A percentile compares a stretch with the other conserved stretches of the same genome.
Evolutionary conservation across 2,113 vertebrate genomes (phyloP).

Genomic region (Panurus biarmicus): DNA sequence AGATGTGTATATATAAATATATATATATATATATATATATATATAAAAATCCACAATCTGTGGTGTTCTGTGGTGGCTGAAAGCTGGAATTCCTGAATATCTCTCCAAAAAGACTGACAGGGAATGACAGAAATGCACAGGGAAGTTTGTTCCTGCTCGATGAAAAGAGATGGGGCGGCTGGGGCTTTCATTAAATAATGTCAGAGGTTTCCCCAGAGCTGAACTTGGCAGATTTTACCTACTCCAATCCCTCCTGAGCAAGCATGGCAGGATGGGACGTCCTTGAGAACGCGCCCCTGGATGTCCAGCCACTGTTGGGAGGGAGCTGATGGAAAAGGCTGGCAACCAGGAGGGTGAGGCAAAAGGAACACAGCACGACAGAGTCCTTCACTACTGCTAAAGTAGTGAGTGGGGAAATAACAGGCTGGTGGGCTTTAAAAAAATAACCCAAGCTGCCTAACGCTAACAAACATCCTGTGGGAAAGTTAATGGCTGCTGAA

Average conservation of each 20-base stretch:
- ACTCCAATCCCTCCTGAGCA: neutral
- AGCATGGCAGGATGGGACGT: rapidly evolving
- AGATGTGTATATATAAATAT: rapidly evolving
- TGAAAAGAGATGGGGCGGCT: rapidly evolving
- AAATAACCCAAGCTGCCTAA: neutral
- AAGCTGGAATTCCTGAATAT: neutral
- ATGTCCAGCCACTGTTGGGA: rapidly evolving
- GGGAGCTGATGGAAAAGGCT: neutral
- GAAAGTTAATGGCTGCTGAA: neutral
- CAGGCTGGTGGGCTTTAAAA: neutral
- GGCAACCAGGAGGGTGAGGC: neutral
- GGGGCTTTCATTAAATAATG: neutral
- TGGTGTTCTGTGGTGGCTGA: neutral
- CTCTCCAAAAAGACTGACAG: neutral
- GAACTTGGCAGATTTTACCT: neutral
- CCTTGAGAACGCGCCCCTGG: rapidly evolving
- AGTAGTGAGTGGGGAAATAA: neutral
- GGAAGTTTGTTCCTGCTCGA: neutral
- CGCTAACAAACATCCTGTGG: neutral
- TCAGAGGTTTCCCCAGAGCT: neutral
- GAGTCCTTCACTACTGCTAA: neutral
- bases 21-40: neutral
- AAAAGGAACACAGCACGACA: rapidly evolving
- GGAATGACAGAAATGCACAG: neutral
- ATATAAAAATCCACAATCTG: rapidly evolving